Conservation (phyloP, 2,797 vertebrate species). For the Cetoscarus ocellatus region DNA sequence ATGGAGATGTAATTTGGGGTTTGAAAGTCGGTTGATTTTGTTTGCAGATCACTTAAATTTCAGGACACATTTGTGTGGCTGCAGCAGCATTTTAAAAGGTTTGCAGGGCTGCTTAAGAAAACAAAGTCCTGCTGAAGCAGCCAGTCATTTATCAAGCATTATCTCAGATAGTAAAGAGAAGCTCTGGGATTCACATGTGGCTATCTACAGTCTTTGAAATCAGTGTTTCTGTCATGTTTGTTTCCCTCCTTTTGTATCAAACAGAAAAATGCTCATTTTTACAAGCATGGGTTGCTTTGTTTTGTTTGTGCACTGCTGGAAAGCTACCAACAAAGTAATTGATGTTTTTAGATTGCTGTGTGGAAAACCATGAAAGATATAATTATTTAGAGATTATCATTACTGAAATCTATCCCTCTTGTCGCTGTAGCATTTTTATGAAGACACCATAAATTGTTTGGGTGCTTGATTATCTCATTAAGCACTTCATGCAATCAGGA, state of each 20-base stretch:
- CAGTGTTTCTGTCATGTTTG: conserved; percentile 49
- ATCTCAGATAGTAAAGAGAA: conserved; percentile 43
- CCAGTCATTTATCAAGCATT: conserved; percentile 58
- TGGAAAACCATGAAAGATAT: conserved; percentile 23
- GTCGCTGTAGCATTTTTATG: neutral
- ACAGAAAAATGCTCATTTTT: conserved; percentile 12
- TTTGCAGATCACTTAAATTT: conserved; percentile 35
- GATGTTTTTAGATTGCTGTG: conserved; percentile 36
- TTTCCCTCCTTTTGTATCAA: conserved; percentile 18
- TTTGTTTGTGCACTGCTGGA: conserved; percentile 28
- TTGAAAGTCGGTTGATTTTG: conserved; percentile 23
- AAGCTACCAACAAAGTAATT: conserved; percentile 49
- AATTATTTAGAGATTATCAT: conserved; percentile 52
- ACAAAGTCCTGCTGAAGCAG: conserved; percentile 25
- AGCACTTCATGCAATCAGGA: conserved; percentile 13
- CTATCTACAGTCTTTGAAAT: conserved; percentile 29
- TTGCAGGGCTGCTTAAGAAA: conserved; percentile 30
- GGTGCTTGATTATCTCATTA: conserved; percentile 35
- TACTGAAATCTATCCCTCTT: conserved; percentile 28
- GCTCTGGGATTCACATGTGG: conserved; percentile 17
- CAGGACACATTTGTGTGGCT: conserved; percentile 32
- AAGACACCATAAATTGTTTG: conserved; percentile 22
- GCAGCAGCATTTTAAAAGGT: conserved; percentile 50
- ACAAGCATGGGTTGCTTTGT: neutral
- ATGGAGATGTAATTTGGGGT: conserved; percentile 17